Conservation (phyloP, 2,113 vertebrate species). For the Megatriorchis doriae region DNA sequence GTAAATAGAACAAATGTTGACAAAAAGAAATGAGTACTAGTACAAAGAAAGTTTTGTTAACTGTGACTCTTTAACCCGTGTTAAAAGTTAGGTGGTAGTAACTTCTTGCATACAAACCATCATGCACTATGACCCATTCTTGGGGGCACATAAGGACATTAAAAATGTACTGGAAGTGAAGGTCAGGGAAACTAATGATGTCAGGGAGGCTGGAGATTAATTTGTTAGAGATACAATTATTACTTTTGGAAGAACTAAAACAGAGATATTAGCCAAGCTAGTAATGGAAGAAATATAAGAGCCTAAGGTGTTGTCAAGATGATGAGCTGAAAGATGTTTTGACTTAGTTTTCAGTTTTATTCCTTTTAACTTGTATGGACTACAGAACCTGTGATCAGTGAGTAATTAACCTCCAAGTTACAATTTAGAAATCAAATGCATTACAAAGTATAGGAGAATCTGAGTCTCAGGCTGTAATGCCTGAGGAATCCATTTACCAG, state of each 20-base stretch:
- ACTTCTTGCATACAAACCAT: neutral
- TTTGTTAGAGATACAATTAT: neutral
- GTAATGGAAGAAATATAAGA: neutral
- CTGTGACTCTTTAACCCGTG: neutral
- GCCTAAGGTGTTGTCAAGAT: neutral
- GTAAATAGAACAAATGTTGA: neutral
- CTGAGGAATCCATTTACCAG: neutral
- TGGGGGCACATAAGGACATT: neutral
- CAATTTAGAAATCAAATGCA: neutral
- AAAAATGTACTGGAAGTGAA: neutral
- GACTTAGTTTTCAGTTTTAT: slow-evolving; percentile 28
- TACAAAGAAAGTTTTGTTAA: neutral
- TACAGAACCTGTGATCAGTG: neutral
- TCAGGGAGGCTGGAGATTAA: neutral
- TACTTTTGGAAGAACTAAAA: slow-evolving; percentile 17
- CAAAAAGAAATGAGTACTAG: neutral
- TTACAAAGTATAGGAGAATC: neutral
- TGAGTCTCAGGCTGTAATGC: neutral
- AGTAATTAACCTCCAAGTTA: neutral
- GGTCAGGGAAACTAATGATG: neutral
- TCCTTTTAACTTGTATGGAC: neutral
- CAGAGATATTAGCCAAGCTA: neutral
- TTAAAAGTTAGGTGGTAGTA: neutral
- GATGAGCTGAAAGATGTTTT: neutral
- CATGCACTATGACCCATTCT: neutral